Conservation (phyloP, 2,797 vertebrate genomes). For the Coracias cyanogaster region DNA sequence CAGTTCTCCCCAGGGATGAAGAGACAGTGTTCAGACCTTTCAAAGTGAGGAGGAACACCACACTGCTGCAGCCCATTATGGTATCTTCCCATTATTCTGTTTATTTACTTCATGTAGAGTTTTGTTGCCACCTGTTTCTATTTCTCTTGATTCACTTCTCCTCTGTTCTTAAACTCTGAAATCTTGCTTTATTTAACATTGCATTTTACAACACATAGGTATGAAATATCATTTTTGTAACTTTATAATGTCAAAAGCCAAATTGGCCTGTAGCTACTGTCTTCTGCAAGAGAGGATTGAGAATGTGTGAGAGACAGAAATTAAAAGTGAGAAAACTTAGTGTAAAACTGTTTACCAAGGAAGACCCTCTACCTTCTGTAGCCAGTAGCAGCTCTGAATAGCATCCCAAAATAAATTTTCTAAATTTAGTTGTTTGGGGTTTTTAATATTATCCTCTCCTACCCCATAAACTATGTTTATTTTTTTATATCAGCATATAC, state of each 20-base stretch:
- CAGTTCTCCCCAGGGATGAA: not conserved
- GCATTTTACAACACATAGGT: not conserved
- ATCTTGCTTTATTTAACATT: not conserved
- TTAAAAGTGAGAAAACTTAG: not conserved
- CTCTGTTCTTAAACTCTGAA: not conserved
- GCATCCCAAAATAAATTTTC: not conserved
- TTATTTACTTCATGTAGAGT: not conserved
- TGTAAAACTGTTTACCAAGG: not conserved
- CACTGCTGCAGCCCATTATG: not conserved
- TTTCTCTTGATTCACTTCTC: not conserved
- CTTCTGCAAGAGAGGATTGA: not conserved
- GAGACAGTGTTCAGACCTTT: not conserved
- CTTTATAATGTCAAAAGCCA: not conserved
- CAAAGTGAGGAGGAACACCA: not conserved
- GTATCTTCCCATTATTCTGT: not conserved
- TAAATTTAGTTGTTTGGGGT: not conserved
- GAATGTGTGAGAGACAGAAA: not conserved
- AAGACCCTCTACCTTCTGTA: not conserved
- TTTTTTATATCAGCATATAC: not conserved
- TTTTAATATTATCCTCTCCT: not conserved
- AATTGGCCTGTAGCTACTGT: not conserved
- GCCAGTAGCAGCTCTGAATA: accelerated
- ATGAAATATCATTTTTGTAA: not conserved
- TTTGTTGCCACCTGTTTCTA: not conserved
- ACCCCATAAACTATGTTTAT: not conserved